phyloP scores from a whole-genome alignment of 1,140 invertebrate genomes.

The Drosophila obscura region DNA sequence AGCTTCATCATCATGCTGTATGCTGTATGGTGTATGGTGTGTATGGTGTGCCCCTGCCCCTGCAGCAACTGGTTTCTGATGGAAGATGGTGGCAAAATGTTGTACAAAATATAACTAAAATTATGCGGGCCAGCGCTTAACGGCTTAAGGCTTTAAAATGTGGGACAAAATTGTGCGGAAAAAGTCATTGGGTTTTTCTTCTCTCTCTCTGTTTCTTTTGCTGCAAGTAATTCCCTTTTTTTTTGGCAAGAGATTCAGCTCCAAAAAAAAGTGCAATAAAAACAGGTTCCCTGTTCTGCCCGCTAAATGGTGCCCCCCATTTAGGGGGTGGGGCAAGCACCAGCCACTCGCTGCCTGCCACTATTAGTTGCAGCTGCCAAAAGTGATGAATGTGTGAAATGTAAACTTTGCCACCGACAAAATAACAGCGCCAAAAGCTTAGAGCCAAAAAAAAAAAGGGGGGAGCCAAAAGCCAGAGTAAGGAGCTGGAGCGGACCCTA shows the following conservation, averaged over 20 bases:
- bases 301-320: neutral
- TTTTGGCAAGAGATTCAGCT: slow-evolving; percentile 59
- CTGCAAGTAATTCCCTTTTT: too few relatives aligned
- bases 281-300: slow-evolving; percentile 29
- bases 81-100: too few relatives aligned
- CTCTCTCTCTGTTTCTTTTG: too few relatives aligned
- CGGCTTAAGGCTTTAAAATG: slow-evolving; percentile 66
- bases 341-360: slow-evolving; percentile 37
- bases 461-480: slow-evolving; percentile 5
- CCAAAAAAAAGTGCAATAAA: slow-evolving; percentile 73
- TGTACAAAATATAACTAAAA: too few relatives aligned
- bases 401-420: slow-evolving; percentile 80
- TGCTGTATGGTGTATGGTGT: neutral
- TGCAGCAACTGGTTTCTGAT: too few relatives aligned
- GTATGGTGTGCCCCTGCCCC: too few relatives aligned
- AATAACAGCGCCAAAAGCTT: slow-evolving; percentile 74
- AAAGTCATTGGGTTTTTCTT: slow-evolving; percentile 67
- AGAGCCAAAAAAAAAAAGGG: slow-evolving; percentile 55
- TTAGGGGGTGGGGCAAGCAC: slow-evolving; percentile 59
- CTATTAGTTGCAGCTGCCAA: slow-evolving; percentile 82
- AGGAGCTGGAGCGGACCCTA: too few relatives aligned
- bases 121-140: slow-evolving; percentile 25
- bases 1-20: slow-evolving; percentile 69
- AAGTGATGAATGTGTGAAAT: slow-evolving; percentile 83
- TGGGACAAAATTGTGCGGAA: slow-evolving; percentile 9